Evolutionary conservation across 2,113 vertebrate species (phyloP), one percentile per base, ranked within the genome.

Genomic region (Colius striatus): DNA sequence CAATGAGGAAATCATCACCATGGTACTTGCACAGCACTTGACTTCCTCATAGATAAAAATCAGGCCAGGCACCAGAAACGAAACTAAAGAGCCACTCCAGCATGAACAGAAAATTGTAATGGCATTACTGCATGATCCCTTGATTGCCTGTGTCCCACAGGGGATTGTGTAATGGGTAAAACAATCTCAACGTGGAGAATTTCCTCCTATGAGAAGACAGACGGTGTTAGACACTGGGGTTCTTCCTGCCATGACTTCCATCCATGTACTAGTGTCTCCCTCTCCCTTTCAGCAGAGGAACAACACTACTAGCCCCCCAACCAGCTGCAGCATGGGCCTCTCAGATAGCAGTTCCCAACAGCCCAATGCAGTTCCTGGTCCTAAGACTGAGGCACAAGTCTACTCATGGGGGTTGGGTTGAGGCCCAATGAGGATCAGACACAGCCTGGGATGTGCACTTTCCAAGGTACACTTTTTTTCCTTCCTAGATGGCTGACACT

Each of bases 81-180:
- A 70, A 87, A 65, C 25, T 30, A 48, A 72, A 45, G 15, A 77
- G 11, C 0, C 0, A n/a, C n/a, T 57, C 41, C 34, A 66, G 10
- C 20, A 7, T 0, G 0, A 77, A 47, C 0, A 1, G 29, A 63
- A 73, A 70, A 54, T 55, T 26, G 18, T 27, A 51, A 0, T 9
- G 67, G 26, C 1, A 0, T 43, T 76, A 27, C n/a, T 16, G 32
- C 16, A 58, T 2, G 3, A 26, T 16, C 4, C 11, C 5, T 50
- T 17, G 26, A 11, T 21, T 5, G 2, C 2, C 0, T 19, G 27
- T 30, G 16, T 13, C 62, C 16, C 6, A 5, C 1, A 29, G 47
- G 11, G 30, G 13, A 60, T 32, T 27, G 50, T 11, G 17, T 43
- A 23, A 76, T 1, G 5, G 20, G 25, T 34, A 36, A 90, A 92